Percentiles rank a stretch among this genome's conserved stretches.
Evolutionary conservation across 1,140 invertebrate genomes (phyloP).

Genomic region (Pseudomyrmex dendroicus): DNA sequence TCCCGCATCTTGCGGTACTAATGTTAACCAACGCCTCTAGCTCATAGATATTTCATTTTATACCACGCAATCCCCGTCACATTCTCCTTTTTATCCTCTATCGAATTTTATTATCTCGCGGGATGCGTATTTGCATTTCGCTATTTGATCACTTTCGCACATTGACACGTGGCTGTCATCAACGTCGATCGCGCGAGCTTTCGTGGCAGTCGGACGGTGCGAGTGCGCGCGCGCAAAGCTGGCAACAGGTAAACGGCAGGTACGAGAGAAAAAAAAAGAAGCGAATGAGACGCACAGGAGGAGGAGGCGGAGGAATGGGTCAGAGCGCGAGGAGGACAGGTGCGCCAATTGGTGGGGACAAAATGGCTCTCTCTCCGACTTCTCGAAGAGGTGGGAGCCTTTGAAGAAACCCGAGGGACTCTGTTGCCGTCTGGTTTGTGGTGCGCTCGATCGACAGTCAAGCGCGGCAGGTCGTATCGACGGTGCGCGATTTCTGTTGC

Average conservation of each 20-base stretch:
- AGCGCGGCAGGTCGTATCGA: constrained; percentile 71
- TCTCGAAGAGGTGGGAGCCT: constrained; percentile 78
- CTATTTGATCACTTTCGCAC: constrained; percentile 14
- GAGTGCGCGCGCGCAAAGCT: constrained; percentile 65
- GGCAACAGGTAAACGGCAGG: constrained; percentile 79
- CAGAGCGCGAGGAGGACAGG: constrained; percentile 37
- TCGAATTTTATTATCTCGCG: neutral
- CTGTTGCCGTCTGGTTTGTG: constrained; percentile 58
- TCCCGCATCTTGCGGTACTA: constrained; percentile 9
- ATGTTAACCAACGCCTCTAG: neutral
- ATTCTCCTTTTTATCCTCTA: neutral
- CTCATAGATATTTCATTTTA: neutral
- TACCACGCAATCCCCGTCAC: neutral
- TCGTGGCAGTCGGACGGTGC: neutral
- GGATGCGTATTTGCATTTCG: neutral
- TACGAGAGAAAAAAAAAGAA: constrained; percentile 30
- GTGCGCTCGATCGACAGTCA: constrained; percentile 75
- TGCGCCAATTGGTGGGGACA: constrained; percentile 26
- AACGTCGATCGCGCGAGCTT: neutral
- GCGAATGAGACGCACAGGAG: neutral
- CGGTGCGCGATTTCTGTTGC: constrained; percentile 9
- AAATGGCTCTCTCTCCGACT: constrained; percentile 45
- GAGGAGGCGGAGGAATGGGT: constrained; percentile 20
- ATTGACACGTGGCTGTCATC: constrained; percentile 17
- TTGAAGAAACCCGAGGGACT: constrained; percentile 73